A percentile compares a stretch with the other conserved stretches of the same genome.
Conservation (phyloP, 2,888 invertebrate species). For the Hypolimnas misippus region DNA sequence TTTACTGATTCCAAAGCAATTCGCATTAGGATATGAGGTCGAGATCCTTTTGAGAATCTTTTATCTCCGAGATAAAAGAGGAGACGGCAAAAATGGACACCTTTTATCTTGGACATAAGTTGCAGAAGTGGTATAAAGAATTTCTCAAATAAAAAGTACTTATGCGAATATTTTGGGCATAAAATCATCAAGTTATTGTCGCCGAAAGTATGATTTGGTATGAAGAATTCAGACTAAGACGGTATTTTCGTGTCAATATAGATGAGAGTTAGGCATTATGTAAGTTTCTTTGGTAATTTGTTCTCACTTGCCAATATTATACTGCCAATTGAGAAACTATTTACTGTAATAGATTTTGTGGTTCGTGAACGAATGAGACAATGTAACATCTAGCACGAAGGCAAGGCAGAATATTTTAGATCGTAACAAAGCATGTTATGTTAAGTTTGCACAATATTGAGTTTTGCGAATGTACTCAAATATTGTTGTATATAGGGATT, state of each 20-base stretch:
- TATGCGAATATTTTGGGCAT: not conserved
- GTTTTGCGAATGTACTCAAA: too few species aligned
- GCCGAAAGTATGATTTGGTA: not conserved
- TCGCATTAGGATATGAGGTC: slow-evolving; percentile 37
- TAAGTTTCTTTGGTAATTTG: not conserved
- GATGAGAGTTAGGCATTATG: not conserved
- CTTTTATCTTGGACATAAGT: slow-evolving; percentile 20
- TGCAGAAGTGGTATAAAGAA: not conserved
- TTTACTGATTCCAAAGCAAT: slow-evolving; percentile 32
- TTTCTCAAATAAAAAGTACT: not conserved
- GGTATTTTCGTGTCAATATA: too few species aligned
- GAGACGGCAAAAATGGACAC: slow-evolving; percentile 20
- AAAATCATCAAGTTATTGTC: not conserved
- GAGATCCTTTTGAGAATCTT: slow-evolving; percentile 36
- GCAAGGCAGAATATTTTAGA: not conserved
- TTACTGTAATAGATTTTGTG: not conserved
- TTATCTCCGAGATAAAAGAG: slow-evolving; percentile 31
- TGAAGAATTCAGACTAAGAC: not conserved
- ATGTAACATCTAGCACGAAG: not conserved
- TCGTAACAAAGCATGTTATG: too few species aligned
- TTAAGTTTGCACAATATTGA: too few species aligned
- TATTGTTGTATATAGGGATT: too few species aligned
- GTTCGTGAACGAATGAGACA: not conserved
- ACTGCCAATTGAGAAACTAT: not conserved
- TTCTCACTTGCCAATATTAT: not conserved